Base-by-base conservation (phyloP, 2,888 invertebrate genomes). In the Cataglyphis albicans region DNA sequence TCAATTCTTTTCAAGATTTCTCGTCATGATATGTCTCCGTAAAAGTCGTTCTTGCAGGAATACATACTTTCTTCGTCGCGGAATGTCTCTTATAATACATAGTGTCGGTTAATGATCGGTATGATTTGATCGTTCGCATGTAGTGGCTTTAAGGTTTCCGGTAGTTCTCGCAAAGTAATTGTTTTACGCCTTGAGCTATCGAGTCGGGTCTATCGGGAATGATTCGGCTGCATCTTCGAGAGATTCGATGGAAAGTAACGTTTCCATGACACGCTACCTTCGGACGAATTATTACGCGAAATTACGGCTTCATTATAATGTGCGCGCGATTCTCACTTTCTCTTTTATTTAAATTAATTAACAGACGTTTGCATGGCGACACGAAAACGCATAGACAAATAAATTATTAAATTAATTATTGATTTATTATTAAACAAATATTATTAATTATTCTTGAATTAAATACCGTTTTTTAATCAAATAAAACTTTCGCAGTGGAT, bases 1-100 rank as follows among this genome's bases (percentile, higher is more conserved):
- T 57, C 44, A 81, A 70, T 70, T 55, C 55, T 81, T 75, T 82
- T 63, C 52, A 70, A 86, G 86, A 83, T 87, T 63, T 81, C 73
- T 61, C 73, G 9, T 32, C n/a, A 32, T 48, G 85, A 85, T 64
- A 87, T 83, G 82, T 84, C 84, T 78, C 7, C 80, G 74, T 55
- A n/a, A 64, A 57, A 68, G 65, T 78, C 38, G 12, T 55, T 25
- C 52, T 76, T 18, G 35, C 74, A 29, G 73, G 59, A 72, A 63
- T 52, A 76, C 88, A 63, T 52, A 76, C 88, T 88, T 88, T 88
- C 88, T 84, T 88, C 85, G 63, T 38, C 55, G 59, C 9, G 29
- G 29, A 75, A 44, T 87, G 82, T 74, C 68, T 75, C 82, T 88
- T 80, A 80, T 87, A 85, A 85, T 85, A 64, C 48, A 21, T 44